phyloP scores from a whole-genome alignment of 2,113 vertebrate genomes.

The Scophthalmus maximus region DNA sequence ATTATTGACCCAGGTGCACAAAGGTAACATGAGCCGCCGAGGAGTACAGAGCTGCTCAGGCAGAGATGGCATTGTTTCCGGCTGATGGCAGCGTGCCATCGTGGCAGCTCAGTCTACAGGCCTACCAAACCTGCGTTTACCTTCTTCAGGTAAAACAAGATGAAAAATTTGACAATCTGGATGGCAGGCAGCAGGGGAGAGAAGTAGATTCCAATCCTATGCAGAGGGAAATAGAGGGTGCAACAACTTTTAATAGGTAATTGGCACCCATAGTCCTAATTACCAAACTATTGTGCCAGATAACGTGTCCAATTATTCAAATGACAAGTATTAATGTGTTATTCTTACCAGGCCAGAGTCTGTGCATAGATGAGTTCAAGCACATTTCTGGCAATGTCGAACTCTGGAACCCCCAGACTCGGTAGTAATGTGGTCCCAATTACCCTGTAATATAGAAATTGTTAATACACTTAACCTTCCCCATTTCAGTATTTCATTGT shows the following conservation, averaged over 20 bases:
- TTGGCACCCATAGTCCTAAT: not conserved
- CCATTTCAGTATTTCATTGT: not conserved
- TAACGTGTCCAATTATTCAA: not conserved
- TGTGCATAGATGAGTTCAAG: slow-evolving; percentile 94
- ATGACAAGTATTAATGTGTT: not conserved
- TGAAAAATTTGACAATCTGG: slow-evolving; percentile 88
- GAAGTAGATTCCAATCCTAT: slow-evolving; percentile 95
- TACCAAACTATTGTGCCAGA: not conserved
- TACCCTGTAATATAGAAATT: slow-evolving; percentile 78
- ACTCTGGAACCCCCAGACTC: slow-evolving; percentile 88
- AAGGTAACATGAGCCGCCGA: slow-evolving; percentile 54
- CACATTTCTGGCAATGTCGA: slow-evolving; percentile 94
- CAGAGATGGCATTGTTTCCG: slow-evolving; percentile 8
- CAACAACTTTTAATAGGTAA: not conserved
- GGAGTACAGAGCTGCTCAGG: not conserved
- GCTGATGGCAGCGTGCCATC: not conserved
- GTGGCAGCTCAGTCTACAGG: slow-evolving; percentile 27
- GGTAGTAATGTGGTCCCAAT: slow-evolving; percentile 83
- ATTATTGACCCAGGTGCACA: slow-evolving; percentile 57
- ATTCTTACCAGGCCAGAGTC: slow-evolving; percentile 90
- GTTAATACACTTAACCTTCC: not conserved
- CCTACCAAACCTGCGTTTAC: slow-evolving; percentile 74
- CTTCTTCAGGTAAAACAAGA: slow-evolving; percentile 94
- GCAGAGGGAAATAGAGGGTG: slow-evolving; percentile 32
- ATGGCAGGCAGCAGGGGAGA: slow-evolving; percentile 92